Evolutionary conservation across 1,140 invertebrate genomes (phyloP), one percentile per base, ranked within the genome.

Genomic region (Delia radicum): DNA sequence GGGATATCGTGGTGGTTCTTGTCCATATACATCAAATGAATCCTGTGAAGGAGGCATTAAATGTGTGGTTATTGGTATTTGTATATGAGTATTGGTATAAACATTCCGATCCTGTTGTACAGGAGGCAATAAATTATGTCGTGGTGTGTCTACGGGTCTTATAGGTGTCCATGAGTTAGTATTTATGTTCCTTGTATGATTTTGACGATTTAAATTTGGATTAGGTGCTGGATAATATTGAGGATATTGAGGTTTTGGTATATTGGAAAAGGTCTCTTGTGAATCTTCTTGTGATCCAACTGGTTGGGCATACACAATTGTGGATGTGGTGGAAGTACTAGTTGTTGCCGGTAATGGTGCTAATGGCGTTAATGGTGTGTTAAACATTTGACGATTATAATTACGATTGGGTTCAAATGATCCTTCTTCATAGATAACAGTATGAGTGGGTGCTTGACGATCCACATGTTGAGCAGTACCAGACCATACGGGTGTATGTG

Each of bases 401-500:
- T 85, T 85, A 84, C 83, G 81, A 73, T 85, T 83, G 15, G 83
- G 83, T 75, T 79, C 77, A 12, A 83, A 46, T 0, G 83, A 85
- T 29, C 83, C 83, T 71, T 85, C 80, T 42, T 82, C 81, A 63
- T 79, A 80, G 3, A 85, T 73, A 2, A 81, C 78, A 15, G 48
- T 82, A 18, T 83, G 82, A 12, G 79, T 69, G 48, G 80, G 82
- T 7, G 31, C 28, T 29, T 71, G 72, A 4, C 12, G 42, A 18
- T 69, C 74, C 27, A 37, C 73, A 46, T 78, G 77, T 46, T 31
- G 78, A 15, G 79, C 80, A 5, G 80, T 73, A 13, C 80, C 79
- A 5, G 74, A 75, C 80, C 80, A 82, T 15, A 37, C 55, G 21
- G 18, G 31, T 46, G 75, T 31, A n/a, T n/a, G n/a, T 7, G 18